Conservation (phyloP, 2,888 invertebrate species). For the Hirtodrosophila histrioides region DNA sequence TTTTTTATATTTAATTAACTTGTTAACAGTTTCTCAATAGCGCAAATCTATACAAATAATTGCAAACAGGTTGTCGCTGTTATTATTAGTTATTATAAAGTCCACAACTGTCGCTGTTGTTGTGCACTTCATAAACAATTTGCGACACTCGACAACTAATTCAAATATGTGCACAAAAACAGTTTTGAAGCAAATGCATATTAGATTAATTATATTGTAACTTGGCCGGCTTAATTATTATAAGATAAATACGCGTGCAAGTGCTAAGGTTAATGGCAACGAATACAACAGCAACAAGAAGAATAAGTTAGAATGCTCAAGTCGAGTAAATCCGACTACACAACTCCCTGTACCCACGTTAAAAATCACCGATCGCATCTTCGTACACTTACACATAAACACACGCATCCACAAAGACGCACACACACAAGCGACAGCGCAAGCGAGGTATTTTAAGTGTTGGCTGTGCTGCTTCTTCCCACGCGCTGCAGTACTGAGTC, state of each 20-base stretch:
- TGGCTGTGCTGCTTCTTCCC: no score
- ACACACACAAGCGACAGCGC: no score
- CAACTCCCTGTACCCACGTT: no score
- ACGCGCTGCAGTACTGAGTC: no score
- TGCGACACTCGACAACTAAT: constrained; percentile 60
- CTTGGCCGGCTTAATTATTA: constrained; percentile 50
- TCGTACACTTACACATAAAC: no score
- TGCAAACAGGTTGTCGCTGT: constrained; percentile 31
- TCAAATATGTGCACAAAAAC: constrained; percentile 25
- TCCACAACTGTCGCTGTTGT: constrained; percentile 42
- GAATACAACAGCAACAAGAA: constrained; percentile 12
- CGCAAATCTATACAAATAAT: constrained; percentile 60
- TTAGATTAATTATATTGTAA: constrained; percentile 58
- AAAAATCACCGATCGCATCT: no score
- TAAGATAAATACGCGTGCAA: constrained; percentile 63
- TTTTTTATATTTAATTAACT: constrained; percentile 70
- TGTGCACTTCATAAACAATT: constrained; percentile 73
- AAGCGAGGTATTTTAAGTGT: no score
- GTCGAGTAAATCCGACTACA: no score
- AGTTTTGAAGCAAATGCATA: constrained; percentile 37
- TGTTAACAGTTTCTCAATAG: constrained; percentile 77
- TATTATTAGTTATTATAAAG: constrained; percentile 18
- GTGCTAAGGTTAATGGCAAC: constrained; percentile 75
- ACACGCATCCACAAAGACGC: no score
- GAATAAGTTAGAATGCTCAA: no score